These are phyloP conservation scores for Osmoderma eremita DNA, from an alignment of 2,888 invertebrate genomes.

Conservation along the genomic window DNA sequence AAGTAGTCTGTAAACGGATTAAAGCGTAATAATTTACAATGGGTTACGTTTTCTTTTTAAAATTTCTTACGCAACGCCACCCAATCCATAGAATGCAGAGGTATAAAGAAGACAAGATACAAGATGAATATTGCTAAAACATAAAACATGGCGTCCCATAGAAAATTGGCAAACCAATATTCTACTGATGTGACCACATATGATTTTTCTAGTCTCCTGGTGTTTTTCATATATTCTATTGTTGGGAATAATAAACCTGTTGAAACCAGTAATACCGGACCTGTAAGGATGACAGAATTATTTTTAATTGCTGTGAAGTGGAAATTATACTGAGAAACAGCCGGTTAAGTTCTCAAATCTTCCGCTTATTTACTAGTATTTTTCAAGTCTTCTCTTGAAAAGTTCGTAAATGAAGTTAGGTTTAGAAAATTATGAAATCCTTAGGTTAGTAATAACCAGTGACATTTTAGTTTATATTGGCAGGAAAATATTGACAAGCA, in stretches of 20 bases:
- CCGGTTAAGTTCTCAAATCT: too few species aligned
- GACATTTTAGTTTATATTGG: too few species aligned
- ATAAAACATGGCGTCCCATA: slow-evolving; percentile 67
- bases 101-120: neutral
- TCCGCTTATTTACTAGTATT: too few species aligned
- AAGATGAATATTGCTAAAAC: slow-evolving; percentile 45
- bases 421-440: too few species aligned
- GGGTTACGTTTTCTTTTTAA: too few species aligned
- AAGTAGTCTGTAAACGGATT: slow-evolving; percentile 64
- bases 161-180: slow-evolving; percentile 73
- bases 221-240: slow-evolving; percentile 70
- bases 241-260: slow-evolving; percentile 72
- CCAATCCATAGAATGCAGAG: neutral
- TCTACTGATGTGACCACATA: slow-evolving; percentile 69
- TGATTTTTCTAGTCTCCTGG: slow-evolving; percentile 76
- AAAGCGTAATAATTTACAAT: too few species aligned
- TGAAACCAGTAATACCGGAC: slow-evolving; percentile 63
- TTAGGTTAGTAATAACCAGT: too few species aligned
- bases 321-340: too few species aligned
- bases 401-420: too few species aligned
- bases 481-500: too few species aligned
- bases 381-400: too few species aligned
- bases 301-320: too few species aligned
- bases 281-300: slow-evolving; percentile 58
- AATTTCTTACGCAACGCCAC: slow-evolving; percentile 57